Evolutionary conservation across 1,140 invertebrate genomes (phyloP), one percentile per base, ranked within the genome.

Genomic region (Caerostris extrusa): DNA sequence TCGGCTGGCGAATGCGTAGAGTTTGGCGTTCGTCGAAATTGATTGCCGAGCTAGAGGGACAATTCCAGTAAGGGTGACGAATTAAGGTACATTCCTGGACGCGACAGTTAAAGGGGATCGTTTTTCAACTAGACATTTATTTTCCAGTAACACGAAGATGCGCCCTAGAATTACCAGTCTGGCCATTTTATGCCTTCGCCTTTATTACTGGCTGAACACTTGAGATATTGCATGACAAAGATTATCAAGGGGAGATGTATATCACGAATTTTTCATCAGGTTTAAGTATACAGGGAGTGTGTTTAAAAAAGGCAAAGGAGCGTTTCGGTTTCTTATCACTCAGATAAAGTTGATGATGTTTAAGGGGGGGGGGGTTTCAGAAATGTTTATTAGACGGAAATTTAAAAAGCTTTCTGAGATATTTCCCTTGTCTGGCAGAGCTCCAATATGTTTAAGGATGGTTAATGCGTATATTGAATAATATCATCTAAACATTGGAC

Each of bases 61-160:
- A 88, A 67, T 67, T 17, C 61, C 34, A 53, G 50, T 64, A 67
- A 77, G 67, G n/a, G 88, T 90, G 88, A 90, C 88, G 71, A 90
- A 90, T 90, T 90, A 90, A 90, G 50, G 67, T 56, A 57, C 61
- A 90, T 90, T 90, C 88, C 88, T 50, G 58, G n/a, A 53, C 86
- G 58, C 88, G 88, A 77, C 88, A 90, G 88, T 90, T 90, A 90
- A 90, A 90, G 71, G 64, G 19, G 88, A 3, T 64, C 86, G 86
- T 90, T 90, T 77, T 90, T 90, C 88, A 90, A 90, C 6, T 19
- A 60, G 88, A 90, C 88, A 90, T 90, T 90, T 90, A 90, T 90
- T 90, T 57, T 67, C 50, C 12, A 14, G 50, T 90, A 69, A 77
- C 88, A 58, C 61, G 53, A 60, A 90, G 67, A 53, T 55, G 55